Evolutionary conservation across 2,888 invertebrate genomes (phyloP).

Genomic region (Archips xylosteana): DNA sequence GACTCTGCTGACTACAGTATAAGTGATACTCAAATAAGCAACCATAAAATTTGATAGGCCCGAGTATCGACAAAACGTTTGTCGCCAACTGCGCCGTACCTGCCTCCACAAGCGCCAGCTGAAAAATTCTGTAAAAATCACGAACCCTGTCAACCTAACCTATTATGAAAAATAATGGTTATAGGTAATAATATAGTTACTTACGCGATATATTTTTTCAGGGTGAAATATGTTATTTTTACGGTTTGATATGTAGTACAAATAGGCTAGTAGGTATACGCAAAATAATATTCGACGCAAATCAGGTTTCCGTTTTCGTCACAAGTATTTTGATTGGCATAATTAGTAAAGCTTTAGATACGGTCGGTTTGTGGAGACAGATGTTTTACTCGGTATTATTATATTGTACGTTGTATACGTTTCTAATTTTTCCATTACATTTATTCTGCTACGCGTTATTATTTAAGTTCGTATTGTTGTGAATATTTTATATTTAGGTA

Average conservation of each 20-base stretch:
- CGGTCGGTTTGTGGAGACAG: slow-evolving; percentile 5
- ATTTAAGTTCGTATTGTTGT: not conserved
- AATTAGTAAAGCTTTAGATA: slow-evolving; percentile 14
- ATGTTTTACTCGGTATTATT: not conserved
- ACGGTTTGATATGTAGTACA: not conserved
- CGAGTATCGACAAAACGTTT: slow-evolving; percentile 70
- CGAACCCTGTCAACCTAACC: slow-evolving; percentile 57
- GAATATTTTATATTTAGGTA: not conserved
- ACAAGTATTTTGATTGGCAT: slow-evolving; percentile 5
- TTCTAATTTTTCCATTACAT: not conserved
- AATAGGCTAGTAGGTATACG: too few species aligned
- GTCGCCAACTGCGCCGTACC: slow-evolving; percentile 62
- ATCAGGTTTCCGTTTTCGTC: slow-evolving; percentile 5
- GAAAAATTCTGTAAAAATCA: slow-evolving; percentile 72
- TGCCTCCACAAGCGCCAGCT: slow-evolving; percentile 64
- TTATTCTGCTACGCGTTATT: not conserved
- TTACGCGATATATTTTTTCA: not conserved
- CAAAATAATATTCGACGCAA: not conserved
- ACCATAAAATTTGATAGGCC: slow-evolving; percentile 51
- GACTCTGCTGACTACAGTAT: not conserved
- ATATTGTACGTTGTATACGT: not conserved
- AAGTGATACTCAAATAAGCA: slow-evolving; percentile 27
- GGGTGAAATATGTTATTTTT: slow-evolving; percentile 6
- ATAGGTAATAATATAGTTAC: not conserved
- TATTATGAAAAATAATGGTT: slow-evolving; percentile 26